Evolutionary conservation across 1,140 invertebrate genomes (phyloP).

Genomic region (Papilio xuthus): DNA sequence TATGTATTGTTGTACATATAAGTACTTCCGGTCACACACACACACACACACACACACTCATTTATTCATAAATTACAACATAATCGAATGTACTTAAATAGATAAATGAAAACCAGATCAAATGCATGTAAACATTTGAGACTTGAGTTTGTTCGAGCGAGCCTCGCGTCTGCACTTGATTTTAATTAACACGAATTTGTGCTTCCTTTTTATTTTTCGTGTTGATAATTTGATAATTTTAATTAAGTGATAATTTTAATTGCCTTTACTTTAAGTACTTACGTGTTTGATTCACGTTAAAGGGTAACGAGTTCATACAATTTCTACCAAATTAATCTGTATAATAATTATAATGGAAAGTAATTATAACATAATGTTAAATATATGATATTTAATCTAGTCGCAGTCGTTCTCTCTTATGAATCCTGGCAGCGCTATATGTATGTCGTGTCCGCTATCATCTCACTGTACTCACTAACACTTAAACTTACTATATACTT

Average conservation of each 20-base stretch:
- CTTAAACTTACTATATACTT: neutral
- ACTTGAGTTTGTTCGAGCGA: neutral
- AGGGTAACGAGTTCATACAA: no score
- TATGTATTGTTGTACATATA: no score
- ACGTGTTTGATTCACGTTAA: no score
- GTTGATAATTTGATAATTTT: neutral
- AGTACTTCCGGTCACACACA: no score
- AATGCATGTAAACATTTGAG: neutral
- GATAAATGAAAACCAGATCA: neutral
- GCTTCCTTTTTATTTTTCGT: neutral
- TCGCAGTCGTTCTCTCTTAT: neutral
- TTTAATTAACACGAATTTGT: slow-evolving; percentile 1
- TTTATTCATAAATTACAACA: no score
- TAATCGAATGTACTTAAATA: neutral
- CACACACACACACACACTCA: no score
- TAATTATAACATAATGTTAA: no score
- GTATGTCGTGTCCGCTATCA: neutral
- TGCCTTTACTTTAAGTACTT: neutral
- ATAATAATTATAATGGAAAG: no score
- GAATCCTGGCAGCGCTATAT: neutral
- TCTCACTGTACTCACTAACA: neutral
- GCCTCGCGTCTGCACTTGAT: neutral
- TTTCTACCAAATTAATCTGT: no score
- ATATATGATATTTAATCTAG: no score
- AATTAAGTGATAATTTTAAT: neutral